phyloP scores from a whole-genome alignment of 1,140 invertebrate species.

The Leptopilina boulardi region DNA sequence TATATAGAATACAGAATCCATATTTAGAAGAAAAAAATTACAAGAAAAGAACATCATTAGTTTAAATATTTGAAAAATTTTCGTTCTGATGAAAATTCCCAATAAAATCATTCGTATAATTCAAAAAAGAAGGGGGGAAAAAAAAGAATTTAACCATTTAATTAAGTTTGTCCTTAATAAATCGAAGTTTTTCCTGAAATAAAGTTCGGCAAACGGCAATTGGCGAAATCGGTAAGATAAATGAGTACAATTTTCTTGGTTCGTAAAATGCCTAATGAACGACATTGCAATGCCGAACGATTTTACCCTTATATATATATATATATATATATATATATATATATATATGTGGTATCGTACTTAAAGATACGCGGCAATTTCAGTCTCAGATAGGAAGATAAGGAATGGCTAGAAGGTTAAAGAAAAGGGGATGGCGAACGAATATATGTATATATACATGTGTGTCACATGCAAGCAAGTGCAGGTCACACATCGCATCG shows the following conservation, averaged over 20 bases:
- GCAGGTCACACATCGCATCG: slow-evolving; percentile 4
- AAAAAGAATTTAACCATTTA: background rate
- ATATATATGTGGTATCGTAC: slow-evolving; percentile 44
- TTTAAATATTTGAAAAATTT: too few species aligned
- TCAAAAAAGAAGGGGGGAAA: background rate
- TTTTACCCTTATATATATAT: slow-evolving; percentile 28
- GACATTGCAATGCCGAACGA: slow-evolving; percentile 39
- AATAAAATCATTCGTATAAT: too few species aligned
- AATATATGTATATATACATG: slow-evolving; percentile 33
- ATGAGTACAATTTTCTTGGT: slow-evolving; percentile 3
- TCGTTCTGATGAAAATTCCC: too few species aligned
- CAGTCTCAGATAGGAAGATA: slow-evolving; percentile 53
- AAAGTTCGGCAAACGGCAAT: slow-evolving; percentile 44
- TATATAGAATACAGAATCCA: too few species aligned
- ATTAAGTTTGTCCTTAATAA: slow-evolving; percentile 33
- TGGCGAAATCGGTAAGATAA: background rate
- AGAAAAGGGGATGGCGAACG: slow-evolving; percentile 36
- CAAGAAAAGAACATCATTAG: too few species aligned
- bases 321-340: too few species aligned
- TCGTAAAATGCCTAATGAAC: slow-evolving; percentile 29
- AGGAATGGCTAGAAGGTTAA: slow-evolving; percentile 38
- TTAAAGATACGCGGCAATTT: slow-evolving; percentile 57
- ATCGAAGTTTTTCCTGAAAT: slow-evolving; percentile 48
- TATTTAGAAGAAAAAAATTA: too few species aligned
- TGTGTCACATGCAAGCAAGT: slow-evolving; percentile 24